These are phyloP conservation scores for Anguilla anguilla DNA, from an alignment of 2,797 vertebrate genomes.

Conservation along the genomic window DNA sequence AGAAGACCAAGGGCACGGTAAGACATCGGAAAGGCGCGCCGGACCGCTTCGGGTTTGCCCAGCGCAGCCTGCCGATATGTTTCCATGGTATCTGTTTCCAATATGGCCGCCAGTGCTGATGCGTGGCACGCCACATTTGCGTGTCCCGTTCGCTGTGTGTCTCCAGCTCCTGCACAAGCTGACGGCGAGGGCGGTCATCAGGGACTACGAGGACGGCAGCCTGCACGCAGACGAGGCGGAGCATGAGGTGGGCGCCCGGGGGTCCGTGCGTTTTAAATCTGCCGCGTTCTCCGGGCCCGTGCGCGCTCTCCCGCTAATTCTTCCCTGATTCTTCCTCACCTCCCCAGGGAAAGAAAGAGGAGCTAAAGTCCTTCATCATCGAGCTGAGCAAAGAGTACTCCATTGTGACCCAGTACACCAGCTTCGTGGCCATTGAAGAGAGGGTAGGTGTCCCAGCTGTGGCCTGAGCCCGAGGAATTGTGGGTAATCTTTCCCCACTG, in stretches of 20 bases:
- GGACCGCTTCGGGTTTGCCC: too few relatives aligned
- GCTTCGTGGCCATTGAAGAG: conserved; percentile 87
- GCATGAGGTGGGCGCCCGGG: conserved; percentile 75
- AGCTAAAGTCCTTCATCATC: conserved; percentile 78
- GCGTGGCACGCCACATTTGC: not conserved
- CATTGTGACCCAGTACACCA: conserved; percentile 86
- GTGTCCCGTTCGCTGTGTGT: not conserved
- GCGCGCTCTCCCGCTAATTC: not conserved
- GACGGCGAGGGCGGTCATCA: conserved; percentile 82
- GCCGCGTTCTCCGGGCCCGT: not conserved
- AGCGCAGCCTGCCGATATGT: too few relatives aligned
- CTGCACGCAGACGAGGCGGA: conserved; percentile 73
- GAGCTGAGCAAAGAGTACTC: conserved; percentile 84
- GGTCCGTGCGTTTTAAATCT: not conserved
- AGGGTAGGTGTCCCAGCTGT: conserved; percentile 71
- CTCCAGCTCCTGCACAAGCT: conserved; percentile 85
- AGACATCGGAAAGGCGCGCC: conserved; percentile 30
- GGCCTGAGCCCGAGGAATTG: too few relatives aligned
- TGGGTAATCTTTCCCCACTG: not conserved
- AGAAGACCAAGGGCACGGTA: conserved; percentile 84
- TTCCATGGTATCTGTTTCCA: not conserved
- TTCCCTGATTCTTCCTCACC: not conserved
- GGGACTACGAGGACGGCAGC: conserved; percentile 84
- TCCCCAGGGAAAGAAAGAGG: conserved; percentile 79
- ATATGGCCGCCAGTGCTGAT: not conserved